Base-by-base conservation (phyloP, 2,888 invertebrate species). In the Nudaria mundana region DNA sequence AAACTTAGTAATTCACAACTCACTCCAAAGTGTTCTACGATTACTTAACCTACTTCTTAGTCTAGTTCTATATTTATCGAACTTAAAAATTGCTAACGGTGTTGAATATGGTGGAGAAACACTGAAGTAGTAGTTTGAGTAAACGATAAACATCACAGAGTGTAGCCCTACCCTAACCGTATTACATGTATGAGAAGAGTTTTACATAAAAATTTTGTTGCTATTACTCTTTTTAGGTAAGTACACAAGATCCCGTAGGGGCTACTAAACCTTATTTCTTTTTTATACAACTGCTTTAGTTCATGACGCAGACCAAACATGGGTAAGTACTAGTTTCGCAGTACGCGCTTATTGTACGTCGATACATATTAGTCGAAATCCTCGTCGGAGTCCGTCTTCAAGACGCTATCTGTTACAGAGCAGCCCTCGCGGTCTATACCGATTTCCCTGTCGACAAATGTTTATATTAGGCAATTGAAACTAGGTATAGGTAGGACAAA, bases 311-410 rank as follows among this genome's bases (percentile, higher is more conserved):
- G 48, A 52, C 40, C 40, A 33, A 42, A 46, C 44, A 37, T 55
- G 52, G 39, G 30, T 15, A 32, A 45, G 44, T 50, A 52, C 44
- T 52, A 45, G 44, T 58, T 51, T 49, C 40, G 33, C 51, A 56
- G 48, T 46, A 48, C 58, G 55, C 56, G 47, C 63, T 66, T 70
- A 70, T 37, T 52, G 56, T 66, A 67, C 45, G 46, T 38, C 52
- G 54, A 56, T 34, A 43, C 47, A 30, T 50, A 44, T 59, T 77
- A 88, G 63, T 88, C 88, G 48, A 85, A 88, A 63, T 89, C 88
- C 50, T 89, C 89, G 55, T 89, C 89, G 5, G 89, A 88, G 60
- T 89, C 89, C 10, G 89, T 87, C 58, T 81, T 83, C 52, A 88
- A 68, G 16, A 84, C 83, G 70, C 89, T 89, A 66, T 89, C 89